These are phyloP conservation scores for Protobothrops flavoviridis DNA, from an alignment of 2,113 vertebrate species.

Conservation along the genomic window DNA sequence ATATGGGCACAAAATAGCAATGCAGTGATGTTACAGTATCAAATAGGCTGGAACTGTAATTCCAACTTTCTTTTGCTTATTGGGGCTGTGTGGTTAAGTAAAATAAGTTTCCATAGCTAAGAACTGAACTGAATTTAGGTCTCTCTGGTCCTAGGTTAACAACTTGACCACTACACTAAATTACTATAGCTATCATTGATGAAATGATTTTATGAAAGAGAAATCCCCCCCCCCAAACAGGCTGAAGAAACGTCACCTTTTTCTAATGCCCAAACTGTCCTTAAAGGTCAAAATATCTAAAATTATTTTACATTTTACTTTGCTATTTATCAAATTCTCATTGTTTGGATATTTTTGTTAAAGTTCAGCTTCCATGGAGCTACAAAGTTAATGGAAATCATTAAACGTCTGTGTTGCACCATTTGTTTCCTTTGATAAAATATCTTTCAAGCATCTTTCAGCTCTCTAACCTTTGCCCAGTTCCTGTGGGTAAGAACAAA, in stretches of 20 bases:
- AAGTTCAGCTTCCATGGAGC: slow-evolving; percentile 16
- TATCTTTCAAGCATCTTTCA: slow-evolving; percentile 30
- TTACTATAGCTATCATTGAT: not conserved
- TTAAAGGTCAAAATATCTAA: slow-evolving; percentile 26
- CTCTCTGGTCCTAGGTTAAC: not conserved
- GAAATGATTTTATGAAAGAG: not conserved
- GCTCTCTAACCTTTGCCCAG: slow-evolving; percentile 24
- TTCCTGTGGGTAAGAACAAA: slow-evolving; percentile 19
- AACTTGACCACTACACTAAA: not conserved
- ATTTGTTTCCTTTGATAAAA: slow-evolving; percentile 42
- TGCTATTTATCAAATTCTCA: slow-evolving; percentile 23
- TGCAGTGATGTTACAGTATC: not conserved
- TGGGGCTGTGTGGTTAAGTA: not conserved
- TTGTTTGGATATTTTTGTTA: slow-evolving; percentile 32
- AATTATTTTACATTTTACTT: not conserved
- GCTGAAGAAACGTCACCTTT: not conserved
- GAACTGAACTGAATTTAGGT: not conserved
- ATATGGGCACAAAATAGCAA: not conserved
- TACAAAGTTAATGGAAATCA: slow-evolving; percentile 21
- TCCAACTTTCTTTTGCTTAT: not conserved
- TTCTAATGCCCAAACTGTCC: not conserved
- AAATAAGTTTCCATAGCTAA: not conserved
- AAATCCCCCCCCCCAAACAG: not conserved
- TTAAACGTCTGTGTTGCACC: slow-evolving; percentile 12
- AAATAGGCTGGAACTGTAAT: not conserved